Evolutionary conservation across 2,113 vertebrate genomes (phyloP).

Genomic region (Tragelaphus buxtoni): DNA sequence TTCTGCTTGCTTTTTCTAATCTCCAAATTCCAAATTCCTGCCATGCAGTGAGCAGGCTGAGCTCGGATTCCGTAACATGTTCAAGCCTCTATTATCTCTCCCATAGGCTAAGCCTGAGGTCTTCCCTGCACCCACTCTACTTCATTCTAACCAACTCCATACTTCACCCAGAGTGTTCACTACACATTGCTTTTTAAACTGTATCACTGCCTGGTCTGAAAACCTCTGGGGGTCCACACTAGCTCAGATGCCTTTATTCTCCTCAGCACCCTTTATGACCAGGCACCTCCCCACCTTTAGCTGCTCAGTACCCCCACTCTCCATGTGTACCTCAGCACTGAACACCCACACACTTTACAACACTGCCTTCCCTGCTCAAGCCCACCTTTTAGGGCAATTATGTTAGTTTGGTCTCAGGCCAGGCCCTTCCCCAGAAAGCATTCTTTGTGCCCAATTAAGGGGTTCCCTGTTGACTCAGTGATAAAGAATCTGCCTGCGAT

Average conservation of each 20-base stretch:
- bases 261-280: not conserved
- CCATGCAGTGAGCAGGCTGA: not conserved
- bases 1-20: slow-evolving; percentile 15
- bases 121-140: not conserved
- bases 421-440: not conserved
- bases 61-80: not conserved
- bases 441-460: not conserved
- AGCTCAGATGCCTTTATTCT: not conserved
- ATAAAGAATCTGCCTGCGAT: not conserved
- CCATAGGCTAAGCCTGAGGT: not conserved
- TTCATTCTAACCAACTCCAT: not conserved
- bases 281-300: not conserved
- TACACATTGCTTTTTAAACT: not conserved
- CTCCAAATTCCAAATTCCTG: slow-evolving; percentile 11
- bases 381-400: not conserved
- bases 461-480: not conserved
- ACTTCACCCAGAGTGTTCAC: not conserved
- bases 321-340: accelerated
- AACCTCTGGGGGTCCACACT: not conserved
- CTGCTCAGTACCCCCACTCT: too few species aligned
- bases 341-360: not conserved
- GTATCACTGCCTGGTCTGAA: not conserved
- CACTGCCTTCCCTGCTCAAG: not conserved
- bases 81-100: not conserved
- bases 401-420: not conserved